Evolutionary conservation across 2,797 vertebrate species (phyloP), one percentile per base, ranked within the genome.

Genomic region (Loriculus beryllinus): DNA sequence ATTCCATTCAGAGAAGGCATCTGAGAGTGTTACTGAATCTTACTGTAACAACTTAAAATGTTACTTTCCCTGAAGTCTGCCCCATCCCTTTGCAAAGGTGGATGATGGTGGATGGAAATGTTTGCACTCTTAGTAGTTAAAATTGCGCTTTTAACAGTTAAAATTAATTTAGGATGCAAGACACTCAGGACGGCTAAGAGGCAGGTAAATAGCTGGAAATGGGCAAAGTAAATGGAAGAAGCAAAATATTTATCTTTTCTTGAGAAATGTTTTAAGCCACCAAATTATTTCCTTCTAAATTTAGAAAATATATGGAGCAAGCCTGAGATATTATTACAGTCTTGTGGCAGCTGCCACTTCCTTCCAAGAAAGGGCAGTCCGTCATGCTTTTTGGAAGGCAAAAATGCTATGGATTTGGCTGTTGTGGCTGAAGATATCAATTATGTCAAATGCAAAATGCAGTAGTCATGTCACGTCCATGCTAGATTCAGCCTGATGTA

Each of bases 391-490:
- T 95, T 91, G 74, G 83, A 89, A 95, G 67, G 68, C 62, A 74
- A 60, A 82, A 72, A 33, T 68, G 31, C 60, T 39, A 14, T 47
- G 83, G 84, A 63, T 84, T 87, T 91, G 84, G 39, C 62, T 42
- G 48, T 33, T 83, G 48, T 82, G 81, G 67, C 71, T 76, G 63
- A 54, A 93, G 90, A 77, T 60, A 83, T 8, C 79, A 69, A 49
- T 70, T 72, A 62, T 57, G 78, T 71, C 79, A 87, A 74, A 81
- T 84, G 74, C n/a, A 48, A 84, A 96, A 93, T 71, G 76, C 67
- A 82, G 67, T 22, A 95, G 67, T 96, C 67, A 26, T 48, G 52
- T 90, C 91, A 93, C 45, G 18, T 88, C 82, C 48, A 51, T 77
- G 78, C 43, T 68, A 35, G 63, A 80, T 86, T 77, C 82, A 94